These are phyloP conservation scores for Zosterops pallidus DNA, from an alignment of 2,113 vertebrate species.

Conservation along the genomic window DNA sequence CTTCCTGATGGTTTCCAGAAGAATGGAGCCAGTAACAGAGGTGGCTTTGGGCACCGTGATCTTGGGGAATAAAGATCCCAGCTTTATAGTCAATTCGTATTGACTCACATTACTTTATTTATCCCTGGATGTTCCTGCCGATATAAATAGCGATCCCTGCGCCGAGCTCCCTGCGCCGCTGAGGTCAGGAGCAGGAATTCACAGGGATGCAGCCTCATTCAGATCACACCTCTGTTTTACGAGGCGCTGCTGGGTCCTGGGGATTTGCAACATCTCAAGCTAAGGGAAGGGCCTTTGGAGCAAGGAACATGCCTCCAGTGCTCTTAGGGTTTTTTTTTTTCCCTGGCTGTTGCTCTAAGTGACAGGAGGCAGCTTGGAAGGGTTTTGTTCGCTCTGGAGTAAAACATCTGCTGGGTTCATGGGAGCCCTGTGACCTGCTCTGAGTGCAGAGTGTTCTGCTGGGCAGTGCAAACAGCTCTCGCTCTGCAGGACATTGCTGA, in stretches of 20 bases:
- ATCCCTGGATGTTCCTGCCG: slow-evolving; percentile 41
- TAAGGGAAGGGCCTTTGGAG: neutral
- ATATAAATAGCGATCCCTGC: slow-evolving; percentile 24
- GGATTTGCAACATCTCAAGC: neutral
- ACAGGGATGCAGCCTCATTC: neutral
- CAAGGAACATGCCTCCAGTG: accelerated
- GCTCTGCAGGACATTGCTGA: neutral
- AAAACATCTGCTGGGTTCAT: slow-evolving; percentile 57
- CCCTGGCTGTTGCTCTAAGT: neutral
- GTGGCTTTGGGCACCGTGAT: neutral
- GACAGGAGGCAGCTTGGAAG: neutral
- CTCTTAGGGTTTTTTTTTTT: no score
- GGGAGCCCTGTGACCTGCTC: slow-evolving; percentile 38
- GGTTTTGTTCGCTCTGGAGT: neutral
- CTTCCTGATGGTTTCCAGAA: neutral
- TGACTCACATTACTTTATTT: slow-evolving; percentile 49
- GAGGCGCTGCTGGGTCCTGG: neutral
- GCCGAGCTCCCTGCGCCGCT: neutral
- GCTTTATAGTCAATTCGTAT: slow-evolving; percentile 20
- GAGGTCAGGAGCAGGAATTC: slow-evolving; percentile 24
- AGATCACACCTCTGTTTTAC: neutral
- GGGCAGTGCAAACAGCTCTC: neutral
- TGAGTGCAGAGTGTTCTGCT: neutral
- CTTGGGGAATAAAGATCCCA: neutral
- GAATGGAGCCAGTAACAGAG: neutral